Conservation (phyloP, 2,113 vertebrate genomes). For the Pipa parva region DNA sequence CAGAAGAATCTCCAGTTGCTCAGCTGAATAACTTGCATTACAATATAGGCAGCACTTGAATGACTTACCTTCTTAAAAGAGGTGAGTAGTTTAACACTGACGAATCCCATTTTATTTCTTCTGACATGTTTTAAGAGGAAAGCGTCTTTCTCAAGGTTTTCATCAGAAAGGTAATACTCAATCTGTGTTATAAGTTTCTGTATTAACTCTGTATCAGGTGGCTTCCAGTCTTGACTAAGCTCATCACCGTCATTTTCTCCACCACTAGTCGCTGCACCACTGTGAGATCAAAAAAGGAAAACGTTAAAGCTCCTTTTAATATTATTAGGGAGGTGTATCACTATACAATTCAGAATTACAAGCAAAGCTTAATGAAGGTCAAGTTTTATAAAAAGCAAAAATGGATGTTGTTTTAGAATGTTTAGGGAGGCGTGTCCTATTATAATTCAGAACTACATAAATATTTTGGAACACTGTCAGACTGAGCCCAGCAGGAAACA, state of each 20-base stretch:
- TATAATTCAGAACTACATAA: no score
- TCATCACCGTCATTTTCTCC: slow-evolving; percentile 82
- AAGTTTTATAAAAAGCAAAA: no score
- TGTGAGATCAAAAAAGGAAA: slow-evolving; percentile 47
- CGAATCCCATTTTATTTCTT: slow-evolving; percentile 92
- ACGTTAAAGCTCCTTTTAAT: background rate
- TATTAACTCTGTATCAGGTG: slow-evolving; percentile 80
- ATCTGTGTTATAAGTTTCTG: slow-evolving; percentile 87
- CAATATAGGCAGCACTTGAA: no score
- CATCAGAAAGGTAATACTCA: slow-evolving; percentile 93
- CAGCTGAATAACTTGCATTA: no score
- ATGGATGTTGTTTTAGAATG: no score
- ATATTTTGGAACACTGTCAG: no score
- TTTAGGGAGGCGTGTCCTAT: no score
- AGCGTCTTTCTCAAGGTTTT: slow-evolving; percentile 93
- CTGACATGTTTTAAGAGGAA: slow-evolving; percentile 93
- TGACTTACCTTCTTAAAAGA: slow-evolving; percentile 92
- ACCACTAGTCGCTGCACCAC: slow-evolving; percentile 72
- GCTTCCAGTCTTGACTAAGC: slow-evolving; percentile 75
- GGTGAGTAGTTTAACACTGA: slow-evolving; percentile 95
- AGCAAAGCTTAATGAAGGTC: no score
- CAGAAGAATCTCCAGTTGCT: no score
- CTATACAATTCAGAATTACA: no score
- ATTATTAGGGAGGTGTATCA: no score
- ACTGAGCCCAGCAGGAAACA: no score